These are phyloP conservation scores for Drosophila tsacasi DNA, from an alignment of 1,140 invertebrate species.

Conservation along the genomic window DNA sequence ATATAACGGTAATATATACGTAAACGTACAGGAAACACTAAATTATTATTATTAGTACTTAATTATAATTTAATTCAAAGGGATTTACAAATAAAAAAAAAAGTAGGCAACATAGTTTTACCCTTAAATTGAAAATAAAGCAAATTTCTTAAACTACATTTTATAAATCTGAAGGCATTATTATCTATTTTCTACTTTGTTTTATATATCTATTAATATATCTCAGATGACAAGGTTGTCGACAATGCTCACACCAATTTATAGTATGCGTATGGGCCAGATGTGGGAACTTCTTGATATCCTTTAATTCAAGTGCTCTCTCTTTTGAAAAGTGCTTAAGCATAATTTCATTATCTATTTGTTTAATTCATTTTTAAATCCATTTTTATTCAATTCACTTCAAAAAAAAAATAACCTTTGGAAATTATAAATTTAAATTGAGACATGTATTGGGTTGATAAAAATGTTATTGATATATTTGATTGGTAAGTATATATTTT, in stretches of 20 bases:
- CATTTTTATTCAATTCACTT: neutral
- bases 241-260: neutral
- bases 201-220: neutral
- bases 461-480: neutral
- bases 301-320: neutral
- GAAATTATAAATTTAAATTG: neutral
- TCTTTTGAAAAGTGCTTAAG: neutral
- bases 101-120: constrained; percentile 2
- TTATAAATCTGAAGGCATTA: neutral
- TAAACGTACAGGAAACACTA: constrained; percentile 23
- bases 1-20: constrained; percentile 35
- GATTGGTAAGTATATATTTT: constrained; percentile 5
- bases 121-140: constrained; percentile 7
- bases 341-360: neutral
- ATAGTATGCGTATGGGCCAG: neutral
- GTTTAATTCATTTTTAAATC: neutral
- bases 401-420: neutral
- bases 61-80: constrained; percentile 16
- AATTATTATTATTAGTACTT: constrained; percentile 27
- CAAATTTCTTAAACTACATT: neutral
- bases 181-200: neutral
- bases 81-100: constrained; percentile 3
- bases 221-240: neutral
- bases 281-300: neutral
- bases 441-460: neutral